phyloP scores from a whole-genome alignment of 2,113 vertebrate species.

The Nothocercus nigrocapillus region DNA sequence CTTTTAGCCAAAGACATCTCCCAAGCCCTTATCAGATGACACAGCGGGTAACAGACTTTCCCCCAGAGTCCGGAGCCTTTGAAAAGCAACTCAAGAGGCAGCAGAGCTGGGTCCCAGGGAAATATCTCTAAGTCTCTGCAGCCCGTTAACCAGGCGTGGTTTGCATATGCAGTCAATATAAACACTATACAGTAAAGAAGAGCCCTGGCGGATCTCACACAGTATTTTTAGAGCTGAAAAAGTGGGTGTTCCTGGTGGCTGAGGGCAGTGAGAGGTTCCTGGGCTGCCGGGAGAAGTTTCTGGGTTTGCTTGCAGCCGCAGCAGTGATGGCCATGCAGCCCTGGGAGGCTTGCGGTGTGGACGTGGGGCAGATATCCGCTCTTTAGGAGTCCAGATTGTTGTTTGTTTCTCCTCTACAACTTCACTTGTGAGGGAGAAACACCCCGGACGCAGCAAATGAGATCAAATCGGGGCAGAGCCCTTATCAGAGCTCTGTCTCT shows the following conservation, averaged over 20 bases:
- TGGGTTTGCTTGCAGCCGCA: neutral
- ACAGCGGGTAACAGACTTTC: neutral
- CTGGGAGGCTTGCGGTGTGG: neutral
- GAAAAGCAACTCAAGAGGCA: neutral
- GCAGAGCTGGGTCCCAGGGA: neutral
- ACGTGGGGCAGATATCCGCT: neutral
- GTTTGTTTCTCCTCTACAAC: neutral
- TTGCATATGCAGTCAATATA: neutral
- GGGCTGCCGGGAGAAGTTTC: neutral
- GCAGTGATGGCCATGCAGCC: accelerated
- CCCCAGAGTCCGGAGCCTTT: neutral
- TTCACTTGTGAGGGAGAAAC: neutral
- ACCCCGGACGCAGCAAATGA: neutral
- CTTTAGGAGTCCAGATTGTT: neutral
- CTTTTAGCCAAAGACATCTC: neutral
- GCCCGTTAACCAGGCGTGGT: neutral
- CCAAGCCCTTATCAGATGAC: neutral
- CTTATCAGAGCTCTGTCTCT: neutral
- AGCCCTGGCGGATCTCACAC: neutral
- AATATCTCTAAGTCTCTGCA: neutral
- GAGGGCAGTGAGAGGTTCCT: accelerated
- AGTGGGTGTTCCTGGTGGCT: neutral
- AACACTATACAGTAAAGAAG: neutral
- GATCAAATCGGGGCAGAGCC: accelerated
- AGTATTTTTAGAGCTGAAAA: neutral